These are phyloP conservation scores for Heliconius hermathena DNA, from an alignment of 1,140 invertebrate species.

Conservation along the genomic window DNA sequence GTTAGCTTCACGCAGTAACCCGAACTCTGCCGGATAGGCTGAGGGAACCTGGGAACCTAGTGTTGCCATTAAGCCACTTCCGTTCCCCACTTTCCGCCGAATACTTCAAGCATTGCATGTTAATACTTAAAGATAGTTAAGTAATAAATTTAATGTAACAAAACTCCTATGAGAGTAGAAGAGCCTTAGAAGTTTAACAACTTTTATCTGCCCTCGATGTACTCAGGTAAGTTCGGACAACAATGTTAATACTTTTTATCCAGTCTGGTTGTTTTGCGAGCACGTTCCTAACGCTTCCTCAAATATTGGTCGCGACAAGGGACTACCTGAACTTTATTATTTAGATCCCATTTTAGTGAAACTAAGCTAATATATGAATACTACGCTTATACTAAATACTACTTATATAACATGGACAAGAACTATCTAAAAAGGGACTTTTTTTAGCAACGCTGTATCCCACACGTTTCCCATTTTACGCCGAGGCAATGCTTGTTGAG, in stretches of 20 bases:
- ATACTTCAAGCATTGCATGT: too few relatives aligned
- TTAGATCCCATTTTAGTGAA: conserved; percentile 9
- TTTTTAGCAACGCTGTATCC: too few relatives aligned
- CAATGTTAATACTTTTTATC: conserved; percentile 24
- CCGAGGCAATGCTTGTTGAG: too few relatives aligned
- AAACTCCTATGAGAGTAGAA: neutral
- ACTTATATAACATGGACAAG: neutral
- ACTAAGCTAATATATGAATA: neutral
- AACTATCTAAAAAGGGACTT: neutral
- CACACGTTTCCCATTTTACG: too few relatives aligned
- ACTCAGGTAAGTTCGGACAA: conserved; percentile 9
- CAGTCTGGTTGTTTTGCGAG: conserved; percentile 11
- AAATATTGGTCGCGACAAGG: conserved; percentile 4
- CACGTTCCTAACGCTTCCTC: conserved; percentile 15
- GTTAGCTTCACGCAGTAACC: too few relatives aligned
- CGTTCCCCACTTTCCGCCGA: too few relatives aligned
- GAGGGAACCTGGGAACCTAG: too few relatives aligned
- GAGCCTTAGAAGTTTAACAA: neutral
- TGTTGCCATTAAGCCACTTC: too few relatives aligned
- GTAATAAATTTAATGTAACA: neutral
- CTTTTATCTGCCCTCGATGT: neutral
- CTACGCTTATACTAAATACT: neutral
- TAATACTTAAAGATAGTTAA: neutral
- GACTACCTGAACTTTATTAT: neutral
- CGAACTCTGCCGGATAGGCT: too few relatives aligned